Evolutionary conservation across 2,888 invertebrate genomes (phyloP), one percentile per base, ranked within the genome.

Genomic region (Orchestes rusci): DNA sequence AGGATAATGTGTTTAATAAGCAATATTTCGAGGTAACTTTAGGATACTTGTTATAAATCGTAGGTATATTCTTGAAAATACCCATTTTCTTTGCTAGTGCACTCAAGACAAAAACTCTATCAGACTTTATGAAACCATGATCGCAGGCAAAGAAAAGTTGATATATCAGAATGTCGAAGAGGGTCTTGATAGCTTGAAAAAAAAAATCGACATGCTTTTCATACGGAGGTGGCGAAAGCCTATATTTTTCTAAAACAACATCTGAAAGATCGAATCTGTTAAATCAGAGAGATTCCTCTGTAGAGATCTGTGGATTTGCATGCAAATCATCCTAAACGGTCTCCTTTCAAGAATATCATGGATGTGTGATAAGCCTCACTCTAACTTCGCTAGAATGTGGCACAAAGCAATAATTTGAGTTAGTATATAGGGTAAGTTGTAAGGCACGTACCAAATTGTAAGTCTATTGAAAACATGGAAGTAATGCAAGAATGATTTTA

Each of bases 11-110:
- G 3, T 81, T 80, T 52, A 77, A 76, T 56, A 72, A 70, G 45
- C 79, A 81, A 53, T 81, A 72, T 61, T 79, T 82, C 60, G 69
- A 72, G 68, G 81, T 80, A 60, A n/a, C n/a, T n/a, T n/a, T n/a
- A n/a, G n/a, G n/a, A n/a, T n/a, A n/a, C n/a, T n/a, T n/a, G n/a
- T n/a, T n/a, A n/a, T n/a, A n/a, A n/a, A n/a, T n/a, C n/a, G n/a
- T n/a, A n/a, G n/a, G n/a, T n/a, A n/a, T n/a, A n/a, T n/a, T n/a
- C n/a, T n/a, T n/a, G n/a, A n/a, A n/a, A n/a, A n/a, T n/a, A 10
- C 23, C 7, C 10, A 10, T 7, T 23, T 23, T 23, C 15, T 16
- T 13, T 39, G 39, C 29, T 34, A 44, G 44, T 45, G 23, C 28
- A 42, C 43, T 12, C 15, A 12, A 8, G 79, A 82, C 57, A 74